Conservation (phyloP, 2,888 invertebrate species). For the Dyspetes luteomarginatus region DNA sequence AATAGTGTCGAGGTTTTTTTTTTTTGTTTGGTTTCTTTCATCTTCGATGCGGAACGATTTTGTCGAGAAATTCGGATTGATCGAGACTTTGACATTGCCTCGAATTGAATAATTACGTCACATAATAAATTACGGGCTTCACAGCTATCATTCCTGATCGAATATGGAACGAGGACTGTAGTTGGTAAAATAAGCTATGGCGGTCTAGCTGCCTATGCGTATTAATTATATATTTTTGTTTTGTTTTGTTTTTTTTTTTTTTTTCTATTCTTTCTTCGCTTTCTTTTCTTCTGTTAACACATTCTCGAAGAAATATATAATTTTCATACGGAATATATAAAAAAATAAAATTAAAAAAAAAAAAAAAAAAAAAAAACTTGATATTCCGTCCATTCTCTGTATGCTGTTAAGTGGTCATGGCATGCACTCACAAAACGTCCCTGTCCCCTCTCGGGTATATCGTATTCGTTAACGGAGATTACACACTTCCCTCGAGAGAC, state of each 20-base stretch:
- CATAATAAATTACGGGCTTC: conserved; percentile 63
- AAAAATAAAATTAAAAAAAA: no score
- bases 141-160: conserved; percentile 60
- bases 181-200: conserved; percentile 72
- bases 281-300: conserved; percentile 53
- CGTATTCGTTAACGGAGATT: conserved; percentile 72
- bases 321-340: conserved; percentile 68
- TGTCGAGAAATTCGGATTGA: conserved; percentile 57
- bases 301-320: conserved; percentile 61
- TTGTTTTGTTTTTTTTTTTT: conserved; percentile 63
- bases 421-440: conserved; percentile 72
- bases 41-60: conserved; percentile 59
- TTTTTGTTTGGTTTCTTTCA: conserved; percentile 16
- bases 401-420: conserved; percentile 73
- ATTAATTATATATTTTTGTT: conserved; percentile 73
- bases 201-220: conserved; percentile 76
- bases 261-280: conserved; percentile 60
- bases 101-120: conserved; percentile 60
- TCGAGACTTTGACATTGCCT: conserved; percentile 49
- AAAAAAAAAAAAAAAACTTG: conserved; percentile 71
- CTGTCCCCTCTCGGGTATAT: conserved; percentile 52
- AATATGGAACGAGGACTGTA: conserved; percentile 59
- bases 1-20: conserved; percentile 27
- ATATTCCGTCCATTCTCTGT: conserved; percentile 71
- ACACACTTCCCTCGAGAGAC: conserved; percentile 67